Base-by-base conservation (phyloP, 2,113 vertebrate species). In the Serilophus lunatus region DNA sequence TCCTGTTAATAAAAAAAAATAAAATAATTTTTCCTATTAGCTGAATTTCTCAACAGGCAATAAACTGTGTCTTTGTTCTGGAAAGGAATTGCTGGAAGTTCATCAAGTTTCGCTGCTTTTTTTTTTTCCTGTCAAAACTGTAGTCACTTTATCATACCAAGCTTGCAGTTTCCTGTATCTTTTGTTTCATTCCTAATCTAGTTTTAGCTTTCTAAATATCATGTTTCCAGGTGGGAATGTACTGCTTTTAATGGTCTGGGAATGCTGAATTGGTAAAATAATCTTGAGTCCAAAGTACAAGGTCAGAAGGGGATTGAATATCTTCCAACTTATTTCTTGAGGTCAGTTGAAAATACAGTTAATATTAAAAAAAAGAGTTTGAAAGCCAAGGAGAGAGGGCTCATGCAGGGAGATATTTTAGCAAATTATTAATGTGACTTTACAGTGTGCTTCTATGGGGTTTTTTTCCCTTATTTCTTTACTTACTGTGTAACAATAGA, bases 71-170 rank as follows among this genome's bases (percentile, higher is more conserved):
- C 64, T 92, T 90, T 95, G 82, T 90, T 94, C 49, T 53, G 18
- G 64, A 47, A 82, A 66, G 85, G 63, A 90, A 60, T 50, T 90
- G 29, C 47, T 96, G 82, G 88, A 94, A 95, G 76, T 88, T 75
- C 80, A 53, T 47, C 35, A 36, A 85, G 47, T 94, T 91, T 86
- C 2, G 2, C 47, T 89, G 25, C 31, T 40, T 69, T 76, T 35
- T 63, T 36, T 28, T 75, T 82, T 85, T 78, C 47, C 17, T 11
- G 36, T 88, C 66, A 64, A 50, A 86, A 40, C 54, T 59, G 13
- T 18, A 60, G 38, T 47, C 57, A 44, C 66, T 88, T 74, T 65
- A 68, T 90, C 66, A n/a, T 51, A 54, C 33, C 42, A 60, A 88
- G 33, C 77, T 92, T 81, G 51, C 42, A 13, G 51, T 75, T 95